Percentiles rank a stretch among this genome's conserved stretches.
Conservation (phyloP, 2,113 vertebrate species). For the Oryzias woworae region DNA sequence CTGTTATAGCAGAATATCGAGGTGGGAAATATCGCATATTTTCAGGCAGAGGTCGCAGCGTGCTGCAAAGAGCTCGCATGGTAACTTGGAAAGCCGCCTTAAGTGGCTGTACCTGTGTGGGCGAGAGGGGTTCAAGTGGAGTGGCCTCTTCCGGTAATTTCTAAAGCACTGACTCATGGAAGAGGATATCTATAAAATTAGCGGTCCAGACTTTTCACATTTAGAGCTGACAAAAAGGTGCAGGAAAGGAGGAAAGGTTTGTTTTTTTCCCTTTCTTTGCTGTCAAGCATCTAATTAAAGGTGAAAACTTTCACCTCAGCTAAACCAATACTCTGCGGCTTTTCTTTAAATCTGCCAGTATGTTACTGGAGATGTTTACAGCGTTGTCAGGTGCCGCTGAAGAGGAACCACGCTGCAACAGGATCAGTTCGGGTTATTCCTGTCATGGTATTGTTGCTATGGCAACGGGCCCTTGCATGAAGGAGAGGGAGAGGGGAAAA, state of each 20-base stretch:
- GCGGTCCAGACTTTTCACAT: conserved; percentile 30
- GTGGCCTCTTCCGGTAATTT: conserved; percentile 39
- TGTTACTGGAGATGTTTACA: conserved; percentile 25
- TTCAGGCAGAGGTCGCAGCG: not conserved
- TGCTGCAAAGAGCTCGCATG: conserved; percentile 3
- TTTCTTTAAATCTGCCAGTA: conserved; percentile 6
- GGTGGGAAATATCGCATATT: conserved; percentile 10
- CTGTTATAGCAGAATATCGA: not conserved
- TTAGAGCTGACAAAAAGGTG: conserved; percentile 27
- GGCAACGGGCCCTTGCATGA: conserved; percentile 72
- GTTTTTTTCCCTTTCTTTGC: conserved; percentile 1
- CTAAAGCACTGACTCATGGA: conserved; percentile 46
- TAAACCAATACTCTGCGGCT: not conserved
- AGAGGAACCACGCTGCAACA: conserved; percentile 41
- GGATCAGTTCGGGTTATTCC: conserved; percentile 64
- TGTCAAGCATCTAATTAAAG: not conserved
- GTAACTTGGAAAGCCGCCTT: conserved; percentile 9
- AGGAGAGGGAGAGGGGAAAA: conserved; percentile 36
- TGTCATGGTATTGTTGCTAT: conserved; percentile 68
- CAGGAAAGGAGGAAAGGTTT: conserved; percentile 6
- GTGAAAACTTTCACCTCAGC: too few relatives aligned
- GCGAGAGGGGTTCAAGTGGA: conserved; percentile 44
- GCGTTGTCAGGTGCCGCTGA: conserved; percentile 17
- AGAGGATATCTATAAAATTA: conserved; percentile 42
- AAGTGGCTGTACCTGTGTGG: conserved; percentile 40